Evolutionary conservation across 2,888 invertebrate genomes (phyloP).

Genomic region (Acrocera orbiculus): DNA sequence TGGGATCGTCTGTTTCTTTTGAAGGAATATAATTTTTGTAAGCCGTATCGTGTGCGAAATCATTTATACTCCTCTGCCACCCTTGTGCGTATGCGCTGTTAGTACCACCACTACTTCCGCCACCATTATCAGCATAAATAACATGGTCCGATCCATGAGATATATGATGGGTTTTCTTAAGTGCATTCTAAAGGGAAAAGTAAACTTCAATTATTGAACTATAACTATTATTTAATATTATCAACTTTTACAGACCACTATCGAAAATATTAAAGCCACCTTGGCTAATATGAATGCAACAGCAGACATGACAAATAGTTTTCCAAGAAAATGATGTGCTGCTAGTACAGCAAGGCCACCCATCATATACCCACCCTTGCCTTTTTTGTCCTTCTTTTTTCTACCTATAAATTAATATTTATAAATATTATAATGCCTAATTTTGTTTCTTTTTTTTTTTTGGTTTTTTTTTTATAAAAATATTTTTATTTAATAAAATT

Average conservation of each 20-base stretch:
- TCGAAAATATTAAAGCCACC: conserved; percentile 41
- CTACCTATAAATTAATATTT: conserved; percentile 30
- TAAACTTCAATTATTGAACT: neutral
- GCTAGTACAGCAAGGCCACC: conserved; percentile 37
- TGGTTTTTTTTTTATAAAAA: no score
- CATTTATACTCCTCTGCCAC: conserved; percentile 32
- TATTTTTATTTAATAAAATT: no score
- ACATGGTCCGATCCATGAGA: conserved; percentile 37
- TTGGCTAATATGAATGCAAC: conserved; percentile 49
- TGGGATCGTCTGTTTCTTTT: no score
- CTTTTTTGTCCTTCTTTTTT: conserved; percentile 34
- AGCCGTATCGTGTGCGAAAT: conserved; percentile 2
- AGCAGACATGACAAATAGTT: conserved; percentile 48
- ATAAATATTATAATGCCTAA: no score
- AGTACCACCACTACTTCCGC: conserved; percentile 13
- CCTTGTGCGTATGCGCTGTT: conserved; percentile 26
- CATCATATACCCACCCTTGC: conserved; percentile 39
- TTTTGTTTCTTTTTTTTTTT: no score
- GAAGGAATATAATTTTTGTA: no score
- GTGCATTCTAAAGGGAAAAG: conserved; percentile 31
- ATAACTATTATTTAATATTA: no score
- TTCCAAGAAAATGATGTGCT: conserved; percentile 47
- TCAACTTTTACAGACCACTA: conserved; percentile 36
- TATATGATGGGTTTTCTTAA: no score
- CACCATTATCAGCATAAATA: conserved; percentile 33